phyloP scores from a whole-genome alignment of 2,797 vertebrate species.

The Macroramphosus scolopax region DNA sequence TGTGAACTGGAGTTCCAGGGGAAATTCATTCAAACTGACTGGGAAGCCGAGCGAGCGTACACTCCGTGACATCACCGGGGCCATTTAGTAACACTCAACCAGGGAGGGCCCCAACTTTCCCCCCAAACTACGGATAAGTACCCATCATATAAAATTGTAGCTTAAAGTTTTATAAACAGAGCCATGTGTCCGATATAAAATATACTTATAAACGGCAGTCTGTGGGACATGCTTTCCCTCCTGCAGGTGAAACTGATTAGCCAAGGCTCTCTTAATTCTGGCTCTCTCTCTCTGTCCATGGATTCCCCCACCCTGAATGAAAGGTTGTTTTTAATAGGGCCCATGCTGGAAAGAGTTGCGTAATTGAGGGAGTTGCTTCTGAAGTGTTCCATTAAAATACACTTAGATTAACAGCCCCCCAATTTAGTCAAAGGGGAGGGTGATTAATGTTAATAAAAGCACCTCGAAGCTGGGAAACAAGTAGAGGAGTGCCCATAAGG shows the following conservation, averaged over 20 bases:
- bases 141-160: constrained; percentile 53
- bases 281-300: constrained; percentile 49
- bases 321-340: constrained; percentile 72
- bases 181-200: constrained; percentile 75
- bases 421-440: constrained; percentile 60
- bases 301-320: constrained; percentile 47
- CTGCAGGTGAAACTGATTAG: constrained; percentile 75
- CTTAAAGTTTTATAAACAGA: constrained; percentile 68
- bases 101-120: constrained; percentile 34
- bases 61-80: constrained; percentile 44
- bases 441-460: constrained; percentile 64
- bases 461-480: constrained; percentile 48
- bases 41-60: constrained; percentile 37
- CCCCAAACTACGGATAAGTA: constrained; percentile 39
- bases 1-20: constrained; percentile 8
- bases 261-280: constrained; percentile 44
- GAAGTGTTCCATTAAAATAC: constrained; percentile 73
- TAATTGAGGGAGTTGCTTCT: constrained; percentile 68
- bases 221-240: constrained; percentile 49
- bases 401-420: constrained; percentile 65
- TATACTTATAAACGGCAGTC: constrained; percentile 53
- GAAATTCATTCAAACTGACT: constrained; percentile 48
- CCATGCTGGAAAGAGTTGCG: constrained; percentile 70
- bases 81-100: constrained; percentile 36
- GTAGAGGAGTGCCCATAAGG: constrained; percentile 59